Conservation (phyloP, 2,797 vertebrate species). For the Merluccius polli region DNA sequence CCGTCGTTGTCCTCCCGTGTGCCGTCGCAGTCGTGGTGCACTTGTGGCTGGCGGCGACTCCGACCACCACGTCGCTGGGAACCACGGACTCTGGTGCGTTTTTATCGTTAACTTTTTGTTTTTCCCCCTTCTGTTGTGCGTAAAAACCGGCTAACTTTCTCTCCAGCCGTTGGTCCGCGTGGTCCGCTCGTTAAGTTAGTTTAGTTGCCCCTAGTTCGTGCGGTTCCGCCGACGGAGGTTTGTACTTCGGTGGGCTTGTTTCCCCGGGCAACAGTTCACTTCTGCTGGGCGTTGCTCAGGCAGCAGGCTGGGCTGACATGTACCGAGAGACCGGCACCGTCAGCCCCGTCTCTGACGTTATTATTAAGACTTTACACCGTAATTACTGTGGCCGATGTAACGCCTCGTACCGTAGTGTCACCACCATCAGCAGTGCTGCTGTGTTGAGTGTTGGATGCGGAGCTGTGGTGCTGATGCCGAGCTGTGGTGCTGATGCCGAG, state of each 20-base stretch:
- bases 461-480: no score
- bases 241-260: background rate
- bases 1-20: conserved; percentile 83
- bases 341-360: no score
- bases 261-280: conserved; percentile 16
- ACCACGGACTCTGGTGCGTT: conserved; percentile 63
- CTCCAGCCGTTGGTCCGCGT: no score
- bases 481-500: no score
- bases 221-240: no score
- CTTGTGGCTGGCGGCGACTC: conserved; percentile 81
- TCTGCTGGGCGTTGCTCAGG: conserved; percentile 60
- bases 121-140: no score
- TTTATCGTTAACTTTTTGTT: background rate
- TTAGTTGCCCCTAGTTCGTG: no score
- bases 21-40: conserved; percentile 85
- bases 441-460: no score
- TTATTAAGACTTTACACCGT: no score
- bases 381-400: background rate
- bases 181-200: no score
- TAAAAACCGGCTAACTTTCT: background rate
- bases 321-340: background rate
- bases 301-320: conserved; percentile 13
- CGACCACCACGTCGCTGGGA: conserved; percentile 66
- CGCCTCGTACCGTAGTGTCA: no score
- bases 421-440: no score